Conservation (phyloP, 2,113 vertebrate species). For the Rhipidura dahli region DNA sequence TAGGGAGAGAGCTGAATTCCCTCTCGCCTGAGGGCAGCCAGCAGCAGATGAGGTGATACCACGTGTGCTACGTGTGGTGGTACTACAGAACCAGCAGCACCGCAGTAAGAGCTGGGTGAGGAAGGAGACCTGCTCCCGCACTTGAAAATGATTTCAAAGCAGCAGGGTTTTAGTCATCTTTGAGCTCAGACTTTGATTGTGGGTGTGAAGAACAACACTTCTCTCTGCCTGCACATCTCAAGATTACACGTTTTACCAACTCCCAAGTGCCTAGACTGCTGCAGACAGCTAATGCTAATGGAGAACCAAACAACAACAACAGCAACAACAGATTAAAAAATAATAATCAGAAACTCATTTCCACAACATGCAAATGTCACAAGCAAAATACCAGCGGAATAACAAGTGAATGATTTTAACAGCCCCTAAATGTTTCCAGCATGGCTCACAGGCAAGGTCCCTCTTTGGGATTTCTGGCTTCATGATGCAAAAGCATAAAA, state of each 20-base stretch:
- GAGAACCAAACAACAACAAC: neutral
- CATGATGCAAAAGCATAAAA: neutral
- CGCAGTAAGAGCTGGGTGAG: neutral
- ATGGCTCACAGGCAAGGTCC: neutral
- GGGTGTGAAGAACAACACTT: neutral
- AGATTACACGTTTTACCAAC: neutral
- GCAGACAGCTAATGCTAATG: neutral
- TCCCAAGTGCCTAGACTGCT: neutral
- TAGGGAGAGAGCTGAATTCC: neutral
- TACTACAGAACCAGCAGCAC: neutral
- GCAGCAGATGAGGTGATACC: rapidly evolving
- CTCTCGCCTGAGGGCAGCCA: rapidly evolving
- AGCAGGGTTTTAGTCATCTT: neutral
- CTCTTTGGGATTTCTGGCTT: neutral
- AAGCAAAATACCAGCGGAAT: neutral
- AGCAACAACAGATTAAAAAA: neutral
- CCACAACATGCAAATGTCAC: neutral
- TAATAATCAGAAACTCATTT: neutral
- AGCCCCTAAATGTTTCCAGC: neutral
- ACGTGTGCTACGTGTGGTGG: rapidly evolving
- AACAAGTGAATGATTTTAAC: neutral
- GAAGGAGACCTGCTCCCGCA: neutral
- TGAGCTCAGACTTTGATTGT: neutral
- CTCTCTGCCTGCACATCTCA: neutral
- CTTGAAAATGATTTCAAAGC: neutral